Evolutionary conservation across 2,888 invertebrate genomes (phyloP).

Genomic region (Pinctada fucata): DNA sequence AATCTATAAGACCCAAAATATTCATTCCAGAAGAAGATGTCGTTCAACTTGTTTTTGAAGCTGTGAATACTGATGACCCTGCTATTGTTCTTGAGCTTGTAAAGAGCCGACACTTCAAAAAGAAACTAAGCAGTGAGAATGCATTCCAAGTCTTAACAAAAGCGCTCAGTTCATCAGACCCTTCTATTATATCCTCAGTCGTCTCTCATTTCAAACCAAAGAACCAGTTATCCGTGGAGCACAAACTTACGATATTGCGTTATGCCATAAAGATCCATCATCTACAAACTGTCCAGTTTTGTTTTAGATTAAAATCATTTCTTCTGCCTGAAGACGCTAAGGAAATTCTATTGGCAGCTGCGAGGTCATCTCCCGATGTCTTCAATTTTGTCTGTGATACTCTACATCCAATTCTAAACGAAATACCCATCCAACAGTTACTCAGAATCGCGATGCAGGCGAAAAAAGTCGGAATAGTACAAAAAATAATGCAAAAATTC

Average conservation of each 20-base stretch:
- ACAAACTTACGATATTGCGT: neutral
- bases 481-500: neutral
- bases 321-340: neutral
- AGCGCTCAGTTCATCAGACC: neutral
- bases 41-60: neutral
- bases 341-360: neutral
- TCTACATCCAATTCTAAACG: neutral
- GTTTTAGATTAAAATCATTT: neutral
- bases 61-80: neutral
- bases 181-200: neutral
- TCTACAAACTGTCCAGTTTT: neutral
- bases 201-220: neutral
- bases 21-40: neutral
- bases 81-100: neutral
- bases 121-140: neutral
- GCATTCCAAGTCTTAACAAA: neutral
- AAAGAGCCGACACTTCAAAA: neutral
- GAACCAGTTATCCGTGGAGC: neutral
- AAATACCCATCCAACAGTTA: neutral
- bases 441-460: neutral
- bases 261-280: neutral
- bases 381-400: neutral
- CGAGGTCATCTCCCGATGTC: neutral
- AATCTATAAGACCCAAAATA: neutral
- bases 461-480: neutral